Evolutionary conservation across 2,113 vertebrate genomes (phyloP).

Genomic region (Gnathonemus longibarbis): DNA sequence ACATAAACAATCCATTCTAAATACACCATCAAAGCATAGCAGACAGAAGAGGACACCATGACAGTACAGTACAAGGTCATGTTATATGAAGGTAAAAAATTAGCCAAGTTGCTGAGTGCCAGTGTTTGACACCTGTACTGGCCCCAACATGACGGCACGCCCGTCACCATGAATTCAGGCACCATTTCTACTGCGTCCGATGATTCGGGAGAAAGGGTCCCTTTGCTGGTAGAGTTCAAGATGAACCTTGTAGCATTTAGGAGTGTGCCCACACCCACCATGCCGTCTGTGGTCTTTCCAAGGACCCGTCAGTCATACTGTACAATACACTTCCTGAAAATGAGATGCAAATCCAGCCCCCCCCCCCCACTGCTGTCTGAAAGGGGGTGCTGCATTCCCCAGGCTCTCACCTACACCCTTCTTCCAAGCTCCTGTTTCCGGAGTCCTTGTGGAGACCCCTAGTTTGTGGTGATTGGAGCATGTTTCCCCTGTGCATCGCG

Average conservation of each 20-base stretch:
- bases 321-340: neutral
- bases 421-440: neutral
- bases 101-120: too few relatives aligned
- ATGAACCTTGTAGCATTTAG: neutral
- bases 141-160: too few relatives aligned
- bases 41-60: too few relatives aligned
- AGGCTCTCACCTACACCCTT: neutral
- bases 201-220: neutral
- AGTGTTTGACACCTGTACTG: too few relatives aligned
- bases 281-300: neutral
- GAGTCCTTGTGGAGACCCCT: neutral
- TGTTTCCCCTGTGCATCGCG: neutral
- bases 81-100: too few relatives aligned
- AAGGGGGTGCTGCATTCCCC: neutral
- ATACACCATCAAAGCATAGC: too few relatives aligned
- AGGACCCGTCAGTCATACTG: neutral
- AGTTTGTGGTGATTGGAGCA: neutral
- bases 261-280: neutral
- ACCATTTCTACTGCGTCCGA: neutral
- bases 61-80: too few relatives aligned
- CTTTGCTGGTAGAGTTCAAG: neutral
- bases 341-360: conserved; percentile 13
- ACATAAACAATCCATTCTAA: neutral
- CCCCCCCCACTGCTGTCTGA: neutral
- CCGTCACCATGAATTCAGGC: neutral